Base-by-base conservation (phyloP, 2,113 vertebrate species). In the Marcusenius ussheri region DNA sequence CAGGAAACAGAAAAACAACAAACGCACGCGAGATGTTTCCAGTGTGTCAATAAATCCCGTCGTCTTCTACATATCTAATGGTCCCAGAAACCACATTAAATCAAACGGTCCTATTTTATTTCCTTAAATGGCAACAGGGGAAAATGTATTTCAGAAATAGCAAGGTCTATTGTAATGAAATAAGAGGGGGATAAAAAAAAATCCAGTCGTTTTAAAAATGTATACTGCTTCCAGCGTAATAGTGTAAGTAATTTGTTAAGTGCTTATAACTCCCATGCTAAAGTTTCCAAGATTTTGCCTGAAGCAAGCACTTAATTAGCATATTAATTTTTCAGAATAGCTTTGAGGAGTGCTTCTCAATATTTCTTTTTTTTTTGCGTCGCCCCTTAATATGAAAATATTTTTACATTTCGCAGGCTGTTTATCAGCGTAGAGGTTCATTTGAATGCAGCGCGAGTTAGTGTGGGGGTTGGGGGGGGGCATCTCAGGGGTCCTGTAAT, bases 401-500 rank as follows among this genome's bases (percentile, higher is more conserved):
- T 94, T 94, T 92, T 91, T 90, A 89, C 91, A 91, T 58, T 91
- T 91, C 83, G 90, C 90, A 87, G 91, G 89, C 92, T 90, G 87
- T 92, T 88, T 90, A 93, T 92, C 74, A 91, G 90, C 84, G 86
- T 93, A 92, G 93, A 51, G 83, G 91, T 93, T 94, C 91, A 93
- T 94, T 93, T 94, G 92, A 92, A 94, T 94, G 93, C 94, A 89
- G 93, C 88, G 91, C 91, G 91, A 94, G 94, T 93, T 93, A 93
- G 92, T 94, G 92, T 91, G 92, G 92, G 93, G 88, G 74, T 86
- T n/a, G 17, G 15, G 91, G 92, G 90, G 93, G 94, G 92, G 91
- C 94, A 93, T 94, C 95, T 95, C 94, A 91, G 84, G 93, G 93
- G 94, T 91, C 94, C 93, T 91, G 93, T 94, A 94, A 95, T 94